Evolutionary conservation across 1,140 invertebrate genomes (phyloP), one percentile per base, ranked within the genome.

Genomic region (Diachasma alloeum): DNA sequence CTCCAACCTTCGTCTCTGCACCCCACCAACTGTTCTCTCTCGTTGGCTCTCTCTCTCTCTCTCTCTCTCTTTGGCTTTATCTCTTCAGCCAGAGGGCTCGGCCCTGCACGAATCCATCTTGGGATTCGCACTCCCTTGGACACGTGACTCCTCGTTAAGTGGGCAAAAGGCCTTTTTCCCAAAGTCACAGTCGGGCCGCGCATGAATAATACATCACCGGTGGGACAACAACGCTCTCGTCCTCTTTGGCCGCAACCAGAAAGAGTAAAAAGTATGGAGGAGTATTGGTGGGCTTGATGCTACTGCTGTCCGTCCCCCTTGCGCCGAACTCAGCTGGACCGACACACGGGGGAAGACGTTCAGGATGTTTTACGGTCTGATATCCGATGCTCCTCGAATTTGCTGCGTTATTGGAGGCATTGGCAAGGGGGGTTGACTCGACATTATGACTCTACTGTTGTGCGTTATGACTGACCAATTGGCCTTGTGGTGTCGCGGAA

Each of bases 151-250:
- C 74, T 77, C 73, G 59, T 77, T 74, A 77, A 80, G 76, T 76
- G 78, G 72, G 71, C 72, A 76, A 77, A 77, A 74, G 75, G 39
- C 46, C 75, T 73, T 75, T 75, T 77, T 72, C 69, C 67, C 46
- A 56, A 75, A 72, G 78, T 77, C 59, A 74, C 72, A 67, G 71
- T 76, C 67, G 67, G 56, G 78, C 72, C 59, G 46, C 44, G 67
- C 63, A 79, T 80, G 76, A 80, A 80, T 80, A 80, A 80, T 77
- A 80, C 75, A 77, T 77, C 63, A 76, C 69, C 37, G 53, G 24
- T 66, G 53, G 69, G 69, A 71, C 70, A 31, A 71, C 70, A 31
- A 24, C 59, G 59, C 59, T 63, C 59, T 63, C 59, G 48, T 53
- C 48, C 48, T 53, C 48, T 53, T 53, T 31, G 59, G 59, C 59